Base-by-base conservation (phyloP, 1,140 invertebrate species). In the Platyscapa corneri region DNA sequence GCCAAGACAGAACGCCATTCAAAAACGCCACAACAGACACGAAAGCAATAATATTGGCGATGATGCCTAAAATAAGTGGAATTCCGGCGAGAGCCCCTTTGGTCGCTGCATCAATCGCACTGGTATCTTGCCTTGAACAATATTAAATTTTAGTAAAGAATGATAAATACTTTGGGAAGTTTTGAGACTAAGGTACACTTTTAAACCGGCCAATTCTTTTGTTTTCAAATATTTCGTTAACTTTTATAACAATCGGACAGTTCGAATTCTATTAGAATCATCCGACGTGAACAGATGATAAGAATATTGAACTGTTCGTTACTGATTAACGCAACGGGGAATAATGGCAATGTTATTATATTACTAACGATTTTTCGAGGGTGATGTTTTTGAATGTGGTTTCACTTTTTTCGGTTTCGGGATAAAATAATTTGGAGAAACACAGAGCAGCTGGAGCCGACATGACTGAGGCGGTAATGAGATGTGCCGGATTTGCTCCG, bases 391-490 rank as follows among this genome's bases (percentile, higher is more conserved):
- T 94, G 0, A 95, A 94, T 0, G 94, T 95, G 2, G 97, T 97
- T 86, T 95, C 93, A 6, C 96, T 96, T 81, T 95, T 93, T 89
- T 97, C 95, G 0, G 96, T 97, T 94, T 99, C 98, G 0, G 98
- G 98, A 93, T 97, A 97, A 88, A 98, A 95, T 12, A 99, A 93
- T 92, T 99, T 99, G 1, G 97, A 95, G 85, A 96, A 97, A 88
- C 96, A 97, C 8, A 99, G 93, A 0, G 98, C 96, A 39, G 97
- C 97, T 0, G 98, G 98, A 0, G 98, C 98, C 0, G 98, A 97
- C 98, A 99, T 99, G 0, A 99, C 95, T 72, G 97, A 98, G 0
- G 98, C 98, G 0, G 97, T 97, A 75, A 99, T 95, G 32, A 97
- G 92, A 92, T 97, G 96, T 0, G 95, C 94, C 2, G 97, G 95